phyloP scores from a whole-genome alignment of 2,113 vertebrate genomes.

The Fregata magnificens region DNA sequence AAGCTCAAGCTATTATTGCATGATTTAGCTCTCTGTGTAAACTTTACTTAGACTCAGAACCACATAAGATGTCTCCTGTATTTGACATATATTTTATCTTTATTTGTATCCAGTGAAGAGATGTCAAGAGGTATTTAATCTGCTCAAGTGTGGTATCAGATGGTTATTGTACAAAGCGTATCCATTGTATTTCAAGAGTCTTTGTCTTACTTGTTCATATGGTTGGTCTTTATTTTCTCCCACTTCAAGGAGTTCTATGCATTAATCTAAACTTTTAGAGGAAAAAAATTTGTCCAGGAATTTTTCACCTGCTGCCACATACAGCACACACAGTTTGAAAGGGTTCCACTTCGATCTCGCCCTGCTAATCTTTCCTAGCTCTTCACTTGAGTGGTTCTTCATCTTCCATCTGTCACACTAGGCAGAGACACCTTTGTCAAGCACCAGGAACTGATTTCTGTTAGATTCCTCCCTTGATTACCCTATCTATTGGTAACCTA shows the following conservation, averaged over 20 bases:
- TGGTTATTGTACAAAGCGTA: not conserved
- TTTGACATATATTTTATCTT: not conserved
- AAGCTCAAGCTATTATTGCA: not conserved
- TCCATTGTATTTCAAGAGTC: not conserved
- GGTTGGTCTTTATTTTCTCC: not conserved
- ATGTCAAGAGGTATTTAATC: not conserved
- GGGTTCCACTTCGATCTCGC: not conserved
- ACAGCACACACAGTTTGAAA: not conserved
- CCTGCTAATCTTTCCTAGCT: not conserved
- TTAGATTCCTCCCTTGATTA: not conserved
- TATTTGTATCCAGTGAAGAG: not conserved
- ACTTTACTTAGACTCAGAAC: not conserved
- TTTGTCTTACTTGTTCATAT: not conserved
- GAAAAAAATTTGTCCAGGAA: not conserved
- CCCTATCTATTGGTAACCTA: not conserved
- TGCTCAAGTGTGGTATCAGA: rapidly evolving
- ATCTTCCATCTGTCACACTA: not conserved
- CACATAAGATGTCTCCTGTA: rapidly evolving
- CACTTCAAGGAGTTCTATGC: not conserved
- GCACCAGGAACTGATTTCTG: not conserved
- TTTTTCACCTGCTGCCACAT: not conserved
- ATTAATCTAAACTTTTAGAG: not conserved
- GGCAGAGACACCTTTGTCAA: not conserved
- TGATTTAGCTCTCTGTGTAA: not conserved
- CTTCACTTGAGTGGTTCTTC: not conserved